A percentile compares a stretch with the other conserved stretches of the same genome.
Conservation (phyloP, 2,888 invertebrate species). For the Melitaea athalia region DNA sequence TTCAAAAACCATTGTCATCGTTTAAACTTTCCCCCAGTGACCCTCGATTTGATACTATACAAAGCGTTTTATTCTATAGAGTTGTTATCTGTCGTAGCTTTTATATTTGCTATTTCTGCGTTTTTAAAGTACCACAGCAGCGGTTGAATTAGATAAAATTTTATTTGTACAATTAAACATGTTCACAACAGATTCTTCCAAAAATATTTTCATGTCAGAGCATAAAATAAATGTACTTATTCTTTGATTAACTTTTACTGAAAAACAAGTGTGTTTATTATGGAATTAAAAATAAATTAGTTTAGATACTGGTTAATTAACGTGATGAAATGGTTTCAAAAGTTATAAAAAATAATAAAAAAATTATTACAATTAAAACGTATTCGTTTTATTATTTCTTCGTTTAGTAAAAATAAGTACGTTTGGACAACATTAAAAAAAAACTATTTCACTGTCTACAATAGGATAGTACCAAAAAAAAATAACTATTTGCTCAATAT, state of each 20-base stretch:
- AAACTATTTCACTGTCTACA: neutral
- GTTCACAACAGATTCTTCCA: neutral
- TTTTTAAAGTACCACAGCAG: neutral
- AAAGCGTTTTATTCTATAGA: constrained; percentile 24
- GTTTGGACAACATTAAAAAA: neutral
- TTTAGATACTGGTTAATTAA: too few species aligned
- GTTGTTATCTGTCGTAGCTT: constrained; percentile 18
- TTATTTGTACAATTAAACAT: neutral
- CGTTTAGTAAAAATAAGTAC: too few species aligned
- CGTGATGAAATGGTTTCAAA: too few species aligned
- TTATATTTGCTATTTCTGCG: constrained; percentile 8
- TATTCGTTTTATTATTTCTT: too few species aligned
- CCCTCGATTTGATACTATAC: constrained; percentile 19
- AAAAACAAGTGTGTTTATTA: too few species aligned
- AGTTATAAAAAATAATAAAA: too few species aligned
- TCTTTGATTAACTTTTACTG: too few species aligned
- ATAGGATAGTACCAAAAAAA: constrained; percentile 8
- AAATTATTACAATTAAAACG: too few species aligned
- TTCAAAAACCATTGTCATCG: constrained; percentile 10
- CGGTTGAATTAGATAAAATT: neutral
- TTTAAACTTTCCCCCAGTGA: constrained; percentile 7
- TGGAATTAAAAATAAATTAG: too few species aligned
- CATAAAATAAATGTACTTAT: too few species aligned
- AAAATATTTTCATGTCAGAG: too few species aligned
- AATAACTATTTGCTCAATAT: constrained; percentile 14